Conservation (phyloP, 2,888 invertebrate genomes). For the Aquatica leii region DNA sequence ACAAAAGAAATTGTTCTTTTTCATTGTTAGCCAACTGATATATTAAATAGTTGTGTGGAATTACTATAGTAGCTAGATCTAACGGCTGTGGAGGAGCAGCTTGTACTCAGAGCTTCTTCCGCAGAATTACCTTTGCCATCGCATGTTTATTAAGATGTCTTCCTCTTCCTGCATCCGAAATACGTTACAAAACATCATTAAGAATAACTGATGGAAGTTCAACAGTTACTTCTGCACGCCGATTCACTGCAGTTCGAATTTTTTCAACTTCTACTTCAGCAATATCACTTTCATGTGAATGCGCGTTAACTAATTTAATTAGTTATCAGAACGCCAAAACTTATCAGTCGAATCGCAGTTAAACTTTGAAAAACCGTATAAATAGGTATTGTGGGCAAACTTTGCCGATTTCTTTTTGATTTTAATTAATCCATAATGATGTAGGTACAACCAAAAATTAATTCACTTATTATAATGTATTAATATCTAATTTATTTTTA, state of each 20-base stretch:
- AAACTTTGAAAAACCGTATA: slow-evolving; percentile 7
- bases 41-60: slow-evolving; percentile 5
- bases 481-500: not conserved
- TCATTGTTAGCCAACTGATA: slow-evolving; percentile 5
- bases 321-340: too few relatives aligned
- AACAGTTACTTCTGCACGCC: slow-evolving; percentile 1
- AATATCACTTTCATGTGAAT: too few relatives aligned
- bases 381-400: not conserved
- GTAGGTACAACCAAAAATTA: not conserved
- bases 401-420: too few relatives aligned
- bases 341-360: slow-evolving; percentile 1
- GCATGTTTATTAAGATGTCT: too few relatives aligned
- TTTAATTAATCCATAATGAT: too few relatives aligned
- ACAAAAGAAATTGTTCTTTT: slow-evolving; percentile 8
- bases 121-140: too few relatives aligned
- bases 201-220: slow-evolving; percentile 9
- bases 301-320: too few relatives aligned
- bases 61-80: slow-evolving; percentile 9
- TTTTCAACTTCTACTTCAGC: too few relatives aligned
- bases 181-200: not conserved
- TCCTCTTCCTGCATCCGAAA: slow-evolving; percentile 3
- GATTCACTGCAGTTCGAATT: slow-evolving; percentile 2
- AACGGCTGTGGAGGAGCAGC: not conserved
- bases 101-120: not conserved
- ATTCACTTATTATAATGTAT: not conserved